phyloP scores from a whole-genome alignment of 1,140 invertebrate genomes.

The Drosophila lini region DNA sequence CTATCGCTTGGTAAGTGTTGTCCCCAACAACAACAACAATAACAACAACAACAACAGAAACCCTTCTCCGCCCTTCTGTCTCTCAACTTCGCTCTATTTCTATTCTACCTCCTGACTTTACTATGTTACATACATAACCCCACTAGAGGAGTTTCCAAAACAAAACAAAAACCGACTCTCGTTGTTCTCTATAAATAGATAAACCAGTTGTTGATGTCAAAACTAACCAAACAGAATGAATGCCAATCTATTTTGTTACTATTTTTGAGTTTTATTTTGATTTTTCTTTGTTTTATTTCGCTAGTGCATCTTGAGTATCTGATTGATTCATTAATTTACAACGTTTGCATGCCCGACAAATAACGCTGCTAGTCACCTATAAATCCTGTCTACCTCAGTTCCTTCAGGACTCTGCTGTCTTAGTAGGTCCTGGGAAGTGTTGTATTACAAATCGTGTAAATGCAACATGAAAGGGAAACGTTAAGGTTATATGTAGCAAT shows the following conservation, averaged over 20 bases:
- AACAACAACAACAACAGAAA: not conserved
- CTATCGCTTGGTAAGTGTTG: conserved; percentile 94
- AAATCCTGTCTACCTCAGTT: not conserved
- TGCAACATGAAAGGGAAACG: too few relatives aligned
- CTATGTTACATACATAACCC: not conserved
- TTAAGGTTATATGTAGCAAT: not conserved
- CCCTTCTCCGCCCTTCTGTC: conserved; percentile 25
- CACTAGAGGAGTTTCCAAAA: conserved; percentile 9
- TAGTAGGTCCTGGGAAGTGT: not conserved
- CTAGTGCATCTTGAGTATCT: conserved; percentile 31
- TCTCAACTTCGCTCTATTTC: conserved; percentile 26
- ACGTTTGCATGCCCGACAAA: conserved; percentile 27
- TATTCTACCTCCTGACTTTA: conserved; percentile 13
- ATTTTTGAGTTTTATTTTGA: not conserved
- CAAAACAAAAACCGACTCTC: conserved; percentile 2
- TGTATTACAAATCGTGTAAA: conserved; percentile 3
- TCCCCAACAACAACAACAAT: conserved; percentile 18
- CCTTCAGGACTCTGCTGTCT: not conserved
- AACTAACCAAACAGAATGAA: conserved; percentile 16
- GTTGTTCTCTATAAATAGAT: conserved; percentile 5
- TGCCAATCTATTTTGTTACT: conserved; percentile 18
- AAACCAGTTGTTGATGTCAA: conserved; percentile 6
- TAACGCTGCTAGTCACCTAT: conserved; percentile 12
- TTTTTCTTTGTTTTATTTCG: conserved; percentile 8
- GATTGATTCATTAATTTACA: conserved; percentile 25